A percentile compares a stretch with the other conserved stretches of the same genome.
phyloP scores from a whole-genome alignment of 2,888 invertebrate species.

The Lacanobia wlatinum region DNA sequence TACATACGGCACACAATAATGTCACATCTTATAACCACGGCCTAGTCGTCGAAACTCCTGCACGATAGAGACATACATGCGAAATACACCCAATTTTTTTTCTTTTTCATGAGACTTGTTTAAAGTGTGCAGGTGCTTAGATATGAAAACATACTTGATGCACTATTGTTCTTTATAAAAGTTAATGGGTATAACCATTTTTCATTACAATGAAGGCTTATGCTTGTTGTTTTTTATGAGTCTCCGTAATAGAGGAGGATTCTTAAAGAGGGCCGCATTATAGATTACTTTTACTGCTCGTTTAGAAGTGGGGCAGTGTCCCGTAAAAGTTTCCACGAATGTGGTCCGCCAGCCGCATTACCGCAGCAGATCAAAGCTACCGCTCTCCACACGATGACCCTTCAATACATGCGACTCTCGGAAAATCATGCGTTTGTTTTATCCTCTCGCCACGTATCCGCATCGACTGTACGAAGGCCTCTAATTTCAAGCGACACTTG shows the following conservation, averaged over 20 bases:
- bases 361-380: constrained; percentile 85
- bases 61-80: constrained; percentile 48
- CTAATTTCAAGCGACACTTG: constrained; percentile 63
- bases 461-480: constrained; percentile 53
- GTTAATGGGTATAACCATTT: constrained; percentile 49
- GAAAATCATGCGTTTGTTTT: constrained; percentile 79
- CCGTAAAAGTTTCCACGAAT: constrained; percentile 88
- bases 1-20: constrained; percentile 40
- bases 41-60: constrained; percentile 56
- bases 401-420: constrained; percentile 74
- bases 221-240: constrained; percentile 60
- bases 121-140: constrained; percentile 31
- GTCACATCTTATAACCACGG: constrained; percentile 30
- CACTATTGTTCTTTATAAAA: constrained; percentile 40
- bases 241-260: constrained; percentile 63
- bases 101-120: constrained; percentile 49
- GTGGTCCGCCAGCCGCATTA: constrained; percentile 81
- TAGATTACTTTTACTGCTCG: constrained; percentile 77
- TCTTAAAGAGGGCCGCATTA: constrained; percentile 77
- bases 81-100: constrained; percentile 38
- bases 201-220: constrained; percentile 50
- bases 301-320: constrained; percentile 87
- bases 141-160: constrained; percentile 15
- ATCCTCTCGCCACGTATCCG: constrained; percentile 63
- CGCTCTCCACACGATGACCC: constrained; percentile 77